Evolutionary conservation across 2,797 vertebrate species (phyloP).

Genomic region (Sebastes variabilis): DNA sequence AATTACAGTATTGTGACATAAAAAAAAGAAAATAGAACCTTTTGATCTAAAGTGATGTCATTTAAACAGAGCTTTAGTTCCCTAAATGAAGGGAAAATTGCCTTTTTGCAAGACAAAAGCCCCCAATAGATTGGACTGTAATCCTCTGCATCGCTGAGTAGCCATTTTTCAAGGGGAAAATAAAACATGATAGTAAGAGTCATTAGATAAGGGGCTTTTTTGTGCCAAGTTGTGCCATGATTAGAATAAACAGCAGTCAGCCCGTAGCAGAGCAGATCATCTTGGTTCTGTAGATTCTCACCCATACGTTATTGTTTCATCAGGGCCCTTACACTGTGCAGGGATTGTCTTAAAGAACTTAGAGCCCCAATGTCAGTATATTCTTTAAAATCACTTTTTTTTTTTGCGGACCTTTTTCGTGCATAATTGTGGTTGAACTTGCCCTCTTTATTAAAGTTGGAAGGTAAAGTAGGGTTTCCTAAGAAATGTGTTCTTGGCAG

Average conservation of each 20-base stretch:
- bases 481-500: conserved; percentile 21
- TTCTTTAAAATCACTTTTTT: conserved; percentile 35
- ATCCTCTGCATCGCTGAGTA: conserved; percentile 65
- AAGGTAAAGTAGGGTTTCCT: conserved; percentile 16
- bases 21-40: conserved; percentile 52
- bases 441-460: not conserved
- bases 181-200: conserved; percentile 65
- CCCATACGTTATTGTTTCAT: conserved; percentile 18
- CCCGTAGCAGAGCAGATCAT: conserved; percentile 29
- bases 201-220: conserved; percentile 59
- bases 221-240: conserved; percentile 46
- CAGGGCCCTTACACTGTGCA: not conserved
- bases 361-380: conserved; percentile 16
- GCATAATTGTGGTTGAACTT: not conserved
- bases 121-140: conserved; percentile 57
- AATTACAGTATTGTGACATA: conserved; percentile 18
- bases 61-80: conserved; percentile 62
- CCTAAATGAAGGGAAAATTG: conserved; percentile 65
- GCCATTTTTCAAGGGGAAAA: conserved; percentile 62
- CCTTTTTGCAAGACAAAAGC: conserved; percentile 62
- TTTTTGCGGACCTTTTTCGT: conserved; percentile 17
- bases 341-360: conserved; percentile 13
- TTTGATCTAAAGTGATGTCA: conserved; percentile 53
- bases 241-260: conserved; percentile 57
- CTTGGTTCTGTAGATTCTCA: conserved; percentile 18